Evolutionary conservation across 2,113 vertebrate genomes (phyloP), one percentile per base, ranked within the genome.

Genomic region (Oplegnathus fasciatus): DNA sequence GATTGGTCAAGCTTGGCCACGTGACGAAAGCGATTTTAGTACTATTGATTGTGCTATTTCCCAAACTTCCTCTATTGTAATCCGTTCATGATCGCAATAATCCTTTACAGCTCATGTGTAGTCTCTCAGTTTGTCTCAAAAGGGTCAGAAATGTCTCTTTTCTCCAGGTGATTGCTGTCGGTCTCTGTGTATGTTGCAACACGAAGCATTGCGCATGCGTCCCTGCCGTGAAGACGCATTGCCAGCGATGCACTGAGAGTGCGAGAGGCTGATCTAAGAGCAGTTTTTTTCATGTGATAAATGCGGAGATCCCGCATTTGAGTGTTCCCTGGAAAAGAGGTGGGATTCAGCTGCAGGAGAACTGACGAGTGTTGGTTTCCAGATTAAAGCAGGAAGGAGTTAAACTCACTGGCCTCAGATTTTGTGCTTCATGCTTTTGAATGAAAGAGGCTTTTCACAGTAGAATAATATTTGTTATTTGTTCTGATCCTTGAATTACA

Each of bases 1-100:
- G 61, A 95, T 95, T 95, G 95, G 95, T 9, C 88, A 72, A 22
- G 0, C 1, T 37, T 26, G 42, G 65, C 66, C 95, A 95, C 89
- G 93, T 96, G 95, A 93, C 82, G 24, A 26, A 32, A 37, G 18
- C 18, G 8, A 32, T 24, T 55, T 60, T 10, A 30, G 7, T 32
- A 0, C 48, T 46, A 44, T 30, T 28, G 76, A 80, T 30, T 58
- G n/a, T 8, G 26, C 14, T 30, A 0, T 46, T 78, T 77, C 28
- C 54, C 5, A 24, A 44, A 26, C 15, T 60, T 72, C 5, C 37
- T 34, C n/a, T 1, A 0, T 7, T 65, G 14, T 22, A 61, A 55
- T 83, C 80, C 67, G 1, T n/a, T 8, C 28, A 0, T 17, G 24
- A 5, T 61, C 42, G 20, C 9, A 10, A 0, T 44, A 67, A 57